Evolutionary conservation across 2,113 vertebrate species (phyloP).

Genomic region (Ciconia stormi): DNA sequence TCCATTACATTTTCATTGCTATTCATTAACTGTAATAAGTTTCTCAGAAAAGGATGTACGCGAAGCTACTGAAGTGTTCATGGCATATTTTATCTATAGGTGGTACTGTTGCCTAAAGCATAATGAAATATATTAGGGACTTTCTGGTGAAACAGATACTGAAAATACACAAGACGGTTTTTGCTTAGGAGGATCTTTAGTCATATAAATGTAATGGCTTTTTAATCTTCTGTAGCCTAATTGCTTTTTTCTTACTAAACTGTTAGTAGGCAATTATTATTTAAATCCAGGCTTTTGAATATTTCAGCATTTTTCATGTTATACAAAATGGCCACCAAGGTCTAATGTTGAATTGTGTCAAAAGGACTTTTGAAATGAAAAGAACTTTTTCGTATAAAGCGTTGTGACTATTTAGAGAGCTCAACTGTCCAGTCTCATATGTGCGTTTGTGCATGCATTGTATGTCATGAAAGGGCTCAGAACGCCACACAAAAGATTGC

Average conservation of each 20-base stretch:
- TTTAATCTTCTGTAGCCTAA: neutral
- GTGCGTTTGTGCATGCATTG: neutral
- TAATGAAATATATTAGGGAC: neutral
- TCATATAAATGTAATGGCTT: neutral
- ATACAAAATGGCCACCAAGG: neutral
- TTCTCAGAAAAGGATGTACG: neutral
- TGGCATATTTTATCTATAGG: slow-evolving; percentile 44
- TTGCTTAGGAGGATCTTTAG: neutral
- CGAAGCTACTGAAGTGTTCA: neutral
- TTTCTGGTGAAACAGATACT: neutral
- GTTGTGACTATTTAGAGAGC: neutral
- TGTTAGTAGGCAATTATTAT: neutral
- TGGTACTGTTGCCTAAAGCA: slow-evolving; percentile 57
- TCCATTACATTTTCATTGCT: neutral
- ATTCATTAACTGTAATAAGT: neutral
- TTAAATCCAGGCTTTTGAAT: neutral
- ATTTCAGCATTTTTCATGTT: neutral
- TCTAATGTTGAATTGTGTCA: neutral
- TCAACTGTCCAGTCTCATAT: neutral
- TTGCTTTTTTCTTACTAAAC: neutral
- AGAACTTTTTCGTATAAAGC: neutral
- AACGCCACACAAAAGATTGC: neutral
- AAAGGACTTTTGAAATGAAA: neutral
- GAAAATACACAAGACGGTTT: neutral
- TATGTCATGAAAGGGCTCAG: neutral